Conservation (phyloP, 1,140 invertebrate species). For the Venustaconcha ellipsiformis region DNA sequence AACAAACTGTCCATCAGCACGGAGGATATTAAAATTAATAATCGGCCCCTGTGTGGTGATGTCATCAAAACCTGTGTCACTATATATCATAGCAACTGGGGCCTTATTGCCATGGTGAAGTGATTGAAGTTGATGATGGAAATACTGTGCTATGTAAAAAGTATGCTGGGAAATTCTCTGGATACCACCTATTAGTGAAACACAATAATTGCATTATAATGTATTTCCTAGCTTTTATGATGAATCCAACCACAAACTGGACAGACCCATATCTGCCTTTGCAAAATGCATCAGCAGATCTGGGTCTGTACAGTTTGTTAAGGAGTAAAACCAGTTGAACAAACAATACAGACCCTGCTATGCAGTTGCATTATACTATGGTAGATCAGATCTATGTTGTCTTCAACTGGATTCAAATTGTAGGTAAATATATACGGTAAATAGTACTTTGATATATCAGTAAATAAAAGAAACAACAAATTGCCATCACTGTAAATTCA, state of each 20-base stretch:
- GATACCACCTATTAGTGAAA: slow-evolving; percentile 73
- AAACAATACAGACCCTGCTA: too few species aligned
- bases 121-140: slow-evolving; percentile 76
- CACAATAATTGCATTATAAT: slow-evolving; percentile 1
- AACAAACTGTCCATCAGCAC: slow-evolving; percentile 82
- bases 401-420: too few species aligned
- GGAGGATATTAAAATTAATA: slow-evolving; percentile 89
- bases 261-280: too few species aligned
- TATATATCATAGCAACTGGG: slow-evolving; percentile 80
- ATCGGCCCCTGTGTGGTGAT: slow-evolving; percentile 81
- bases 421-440: background rate
- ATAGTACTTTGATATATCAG: background rate
- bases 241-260: background rate
- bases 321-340: too few species aligned
- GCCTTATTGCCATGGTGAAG: slow-evolving; percentile 82
- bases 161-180: slow-evolving; percentile 80
- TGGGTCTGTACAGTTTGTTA: too few species aligned
- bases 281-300: too few species aligned
- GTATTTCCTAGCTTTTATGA: background rate
- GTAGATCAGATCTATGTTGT: too few species aligned
- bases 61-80: slow-evolving; percentile 77
- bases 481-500: too few species aligned
- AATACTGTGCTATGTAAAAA: slow-evolving; percentile 80
- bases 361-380: too few species aligned
- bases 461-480: too few species aligned